A percentile compares a stretch with the other conserved stretches of the same genome.
Evolutionary conservation across 1,140 invertebrate species (phyloP).

Genomic region (Chironomus tepperi): DNA sequence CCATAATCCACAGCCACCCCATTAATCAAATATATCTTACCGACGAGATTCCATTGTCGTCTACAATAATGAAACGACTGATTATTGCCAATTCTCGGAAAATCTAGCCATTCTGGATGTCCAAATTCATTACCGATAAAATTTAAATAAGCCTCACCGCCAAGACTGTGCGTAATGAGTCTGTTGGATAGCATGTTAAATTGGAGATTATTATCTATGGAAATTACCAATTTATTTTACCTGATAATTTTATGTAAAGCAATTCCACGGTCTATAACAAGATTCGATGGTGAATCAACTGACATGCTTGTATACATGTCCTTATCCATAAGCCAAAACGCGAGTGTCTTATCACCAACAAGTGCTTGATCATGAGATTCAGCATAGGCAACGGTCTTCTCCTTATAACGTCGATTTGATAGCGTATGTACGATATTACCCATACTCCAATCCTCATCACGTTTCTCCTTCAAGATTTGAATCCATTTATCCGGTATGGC

Average conservation of each 20-base stretch:
- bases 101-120: slow-evolving; percentile 97
- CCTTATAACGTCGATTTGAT: slow-evolving; percentile 83
- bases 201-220: too few species aligned
- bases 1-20: too few species aligned
- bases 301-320: slow-evolving; percentile 96
- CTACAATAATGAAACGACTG: slow-evolving; percentile 92
- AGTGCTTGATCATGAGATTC: slow-evolving; percentile 96
- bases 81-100: slow-evolving; percentile 85
- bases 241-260: slow-evolving; percentile 90
- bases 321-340: slow-evolving; percentile 98
- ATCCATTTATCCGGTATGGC: slow-evolving; percentile 97
- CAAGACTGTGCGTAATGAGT: slow-evolving; percentile 80
- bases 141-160: slow-evolving; percentile 92
- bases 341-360: slow-evolving; percentile 94
- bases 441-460: slow-evolving; percentile 91
- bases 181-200: slow-evolving; percentile 34
- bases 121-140: slow-evolving; percentile 99
- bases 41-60: slow-evolving; percentile 84
- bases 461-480: slow-evolving; percentile 67
- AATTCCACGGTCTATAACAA: slow-evolving; percentile 76
- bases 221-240: not conserved
- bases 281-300: slow-evolving; percentile 51
- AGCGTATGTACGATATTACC: slow-evolving; percentile 81
- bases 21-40: not conserved
- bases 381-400: slow-evolving; percentile 86